phyloP scores from a whole-genome alignment of 2,888 invertebrate species.

The Volucella inflata region DNA sequence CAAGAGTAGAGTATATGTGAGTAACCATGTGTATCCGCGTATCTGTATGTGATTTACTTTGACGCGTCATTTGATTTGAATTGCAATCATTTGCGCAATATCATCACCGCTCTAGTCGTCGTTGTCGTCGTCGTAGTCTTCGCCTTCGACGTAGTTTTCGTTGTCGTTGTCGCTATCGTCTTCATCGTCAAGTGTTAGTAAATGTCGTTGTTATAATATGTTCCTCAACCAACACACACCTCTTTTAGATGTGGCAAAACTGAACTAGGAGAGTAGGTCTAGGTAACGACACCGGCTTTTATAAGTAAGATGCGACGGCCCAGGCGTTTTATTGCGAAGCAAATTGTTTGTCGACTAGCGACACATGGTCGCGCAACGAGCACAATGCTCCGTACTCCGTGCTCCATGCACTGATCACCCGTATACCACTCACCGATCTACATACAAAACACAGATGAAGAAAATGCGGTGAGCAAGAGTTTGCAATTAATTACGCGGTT shows the following conservation, averaged over 20 bases:
- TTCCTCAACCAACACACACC: slow-evolving; percentile 41
- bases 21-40: background rate
- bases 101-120: slow-evolving; percentile 18
- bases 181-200: slow-evolving; percentile 17
- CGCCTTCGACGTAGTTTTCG: too few relatives aligned
- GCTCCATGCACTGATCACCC: too few relatives aligned
- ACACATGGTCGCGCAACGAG: slow-evolving; percentile 26
- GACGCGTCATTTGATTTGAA: slow-evolving; percentile 72
- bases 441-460: slow-evolving; percentile 18
- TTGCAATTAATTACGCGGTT: slow-evolving; percentile 36
- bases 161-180: slow-evolving; percentile 1
- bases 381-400: too few relatives aligned
- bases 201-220: slow-evolving; percentile 5
- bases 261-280: slow-evolving; percentile 74
- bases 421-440: too few relatives aligned
- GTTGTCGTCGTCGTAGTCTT: slow-evolving; percentile 8
- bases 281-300: slow-evolving; percentile 72
- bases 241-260: slow-evolving; percentile 58
- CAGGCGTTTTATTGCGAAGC: slow-evolving; percentile 61
- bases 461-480: slow-evolving; percentile 17
- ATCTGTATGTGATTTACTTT: slow-evolving; percentile 60
- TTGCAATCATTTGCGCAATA: slow-evolving; percentile 72
- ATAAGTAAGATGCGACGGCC: slow-evolving; percentile 15
- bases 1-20: background rate
- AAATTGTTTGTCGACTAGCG: slow-evolving; percentile 45